phyloP scores from a whole-genome alignment of 2,113 vertebrate species.

The Emydocephalus ijimae region DNA sequence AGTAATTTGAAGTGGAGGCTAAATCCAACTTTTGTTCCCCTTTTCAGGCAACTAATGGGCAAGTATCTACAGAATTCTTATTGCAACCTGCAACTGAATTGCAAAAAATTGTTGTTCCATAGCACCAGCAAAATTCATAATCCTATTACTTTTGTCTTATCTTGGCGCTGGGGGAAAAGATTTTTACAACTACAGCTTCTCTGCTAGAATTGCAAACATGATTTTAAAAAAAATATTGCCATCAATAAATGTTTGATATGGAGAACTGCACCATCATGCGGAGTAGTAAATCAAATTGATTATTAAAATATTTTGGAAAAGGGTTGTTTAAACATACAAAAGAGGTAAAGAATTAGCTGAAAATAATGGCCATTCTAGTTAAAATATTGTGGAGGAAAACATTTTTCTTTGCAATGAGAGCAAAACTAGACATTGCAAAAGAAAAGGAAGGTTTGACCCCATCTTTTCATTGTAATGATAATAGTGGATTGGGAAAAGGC shows the following conservation, averaged over 20 bases:
- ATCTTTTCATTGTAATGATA: not conserved
- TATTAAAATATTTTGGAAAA: not conserved
- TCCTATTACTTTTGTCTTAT: not conserved
- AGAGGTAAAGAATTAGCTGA: not conserved
- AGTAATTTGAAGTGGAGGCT: not conserved
- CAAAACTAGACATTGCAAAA: not conserved
- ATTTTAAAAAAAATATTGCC: not conserved
- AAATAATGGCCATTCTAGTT: not conserved
- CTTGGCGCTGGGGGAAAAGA: not conserved
- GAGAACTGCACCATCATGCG: not conserved
- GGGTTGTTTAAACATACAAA: not conserved
- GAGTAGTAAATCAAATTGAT: not conserved
- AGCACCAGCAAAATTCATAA: not conserved
- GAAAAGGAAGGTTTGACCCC: not conserved
- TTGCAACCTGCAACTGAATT: not conserved
- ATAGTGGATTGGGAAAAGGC: not conserved
- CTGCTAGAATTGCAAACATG: not conserved
- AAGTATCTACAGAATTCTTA: not conserved
- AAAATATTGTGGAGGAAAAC: not conserved
- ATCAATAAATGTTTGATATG: conserved; percentile 9
- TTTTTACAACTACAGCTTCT: not conserved
- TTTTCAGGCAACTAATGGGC: not conserved
- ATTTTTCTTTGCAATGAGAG: not conserved
- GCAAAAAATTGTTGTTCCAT: not conserved
- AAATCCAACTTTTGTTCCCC: not conserved